Evolutionary conservation across 2,113 vertebrate genomes (phyloP).

Genomic region (Alligator sinensis): DNA sequence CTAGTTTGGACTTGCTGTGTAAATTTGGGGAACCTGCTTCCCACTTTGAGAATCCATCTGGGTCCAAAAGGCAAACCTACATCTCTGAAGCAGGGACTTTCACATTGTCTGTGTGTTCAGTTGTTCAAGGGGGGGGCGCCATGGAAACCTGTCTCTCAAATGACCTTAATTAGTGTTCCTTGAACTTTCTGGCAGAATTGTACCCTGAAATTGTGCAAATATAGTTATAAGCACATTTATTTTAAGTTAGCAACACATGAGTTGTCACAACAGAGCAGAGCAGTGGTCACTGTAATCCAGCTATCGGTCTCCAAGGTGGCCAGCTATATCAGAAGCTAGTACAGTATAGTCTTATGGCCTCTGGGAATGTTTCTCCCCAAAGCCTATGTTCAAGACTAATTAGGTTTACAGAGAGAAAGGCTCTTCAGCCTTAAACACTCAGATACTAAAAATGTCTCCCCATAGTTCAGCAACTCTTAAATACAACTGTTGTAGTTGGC

Average conservation of each 20-base stretch:
- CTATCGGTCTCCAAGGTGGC: neutral
- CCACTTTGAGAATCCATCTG: neutral
- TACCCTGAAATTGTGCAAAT: rapidly evolving
- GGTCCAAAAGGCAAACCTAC: too few species aligned
- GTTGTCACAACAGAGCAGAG: neutral
- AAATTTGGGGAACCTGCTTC: neutral
- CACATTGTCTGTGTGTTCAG: neutral
- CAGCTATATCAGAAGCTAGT: neutral
- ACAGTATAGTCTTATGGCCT: neutral
- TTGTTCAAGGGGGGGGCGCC: neutral
- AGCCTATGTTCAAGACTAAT: neutral
- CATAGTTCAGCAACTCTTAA: neutral
- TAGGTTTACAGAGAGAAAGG: neutral
- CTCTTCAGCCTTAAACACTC: neutral
- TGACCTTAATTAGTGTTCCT: neutral
- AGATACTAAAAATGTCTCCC: neutral
- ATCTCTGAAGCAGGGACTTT: neutral
- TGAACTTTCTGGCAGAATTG: neutral
- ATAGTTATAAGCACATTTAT: neutral
- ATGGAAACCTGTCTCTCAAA: neutral
- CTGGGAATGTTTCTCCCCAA: rapidly evolving
- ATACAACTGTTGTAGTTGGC: neutral
- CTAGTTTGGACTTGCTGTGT: neutral
- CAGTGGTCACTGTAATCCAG: neutral
- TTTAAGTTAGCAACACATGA: neutral